Evolutionary conservation across 1,140 invertebrate species (phyloP).

Genomic region (Rhynchophorus ferrugineus): DNA sequence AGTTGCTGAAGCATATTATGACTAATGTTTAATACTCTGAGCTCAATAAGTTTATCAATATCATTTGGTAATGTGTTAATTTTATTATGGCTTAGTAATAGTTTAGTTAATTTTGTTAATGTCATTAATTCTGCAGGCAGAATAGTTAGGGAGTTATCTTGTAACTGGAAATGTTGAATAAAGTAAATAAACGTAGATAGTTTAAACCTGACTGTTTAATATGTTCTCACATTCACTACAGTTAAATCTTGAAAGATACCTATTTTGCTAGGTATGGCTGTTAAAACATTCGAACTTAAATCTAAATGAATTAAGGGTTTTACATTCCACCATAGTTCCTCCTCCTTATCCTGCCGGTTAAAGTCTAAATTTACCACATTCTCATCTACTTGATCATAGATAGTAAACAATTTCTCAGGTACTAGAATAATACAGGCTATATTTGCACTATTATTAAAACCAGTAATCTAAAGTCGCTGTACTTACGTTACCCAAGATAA

Average conservation of each 20-base stretch:
- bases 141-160: slow-evolving; percentile 66
- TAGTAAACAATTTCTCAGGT: slow-evolving; percentile 70
- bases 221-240: slow-evolving; percentile 59
- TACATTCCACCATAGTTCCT: slow-evolving; percentile 78
- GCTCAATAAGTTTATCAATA: slow-evolving; percentile 59
- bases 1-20: slow-evolving; percentile 53
- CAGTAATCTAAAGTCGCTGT: background rate
- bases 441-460: background rate
- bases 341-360: slow-evolving; percentile 42
- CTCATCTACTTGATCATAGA: slow-evolving; percentile 66
- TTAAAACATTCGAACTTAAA: slow-evolving; percentile 70
- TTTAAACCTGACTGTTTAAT: background rate
- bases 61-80: slow-evolving; percentile 54
- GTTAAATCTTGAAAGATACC: slow-evolving; percentile 60
- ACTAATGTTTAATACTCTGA: slow-evolving; percentile 61
- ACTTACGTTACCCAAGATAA: no score
- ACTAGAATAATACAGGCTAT: slow-evolving; percentile 49
- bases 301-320: slow-evolving; percentile 70
- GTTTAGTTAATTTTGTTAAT: slow-evolving; percentile 61
- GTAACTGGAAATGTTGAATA: slow-evolving; percentile 38
- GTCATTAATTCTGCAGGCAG: slow-evolving; percentile 70
- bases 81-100: slow-evolving; percentile 76
- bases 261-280: slow-evolving; percentile 58
- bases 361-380: slow-evolving; percentile 58
- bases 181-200: slow-evolving; percentile 4